Evolutionary conservation across 2,113 vertebrate genomes (phyloP).

Genomic region (Benitochromis conjunctus): DNA sequence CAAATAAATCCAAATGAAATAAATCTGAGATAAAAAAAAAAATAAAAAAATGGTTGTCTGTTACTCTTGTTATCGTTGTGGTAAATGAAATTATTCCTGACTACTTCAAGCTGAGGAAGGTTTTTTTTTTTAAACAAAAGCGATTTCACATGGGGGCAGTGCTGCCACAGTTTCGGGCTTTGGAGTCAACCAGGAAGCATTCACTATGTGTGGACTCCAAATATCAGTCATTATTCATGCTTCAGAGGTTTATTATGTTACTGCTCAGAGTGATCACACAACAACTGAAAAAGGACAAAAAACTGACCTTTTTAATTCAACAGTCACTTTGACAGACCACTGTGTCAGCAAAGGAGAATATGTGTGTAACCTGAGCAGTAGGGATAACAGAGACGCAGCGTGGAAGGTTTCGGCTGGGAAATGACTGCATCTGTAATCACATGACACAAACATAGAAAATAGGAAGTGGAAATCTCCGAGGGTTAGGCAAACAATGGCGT

Average conservation of each 20-base stretch:
- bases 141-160: slow-evolving; percentile 37
- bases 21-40: slow-evolving; percentile 51
- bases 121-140: neutral
- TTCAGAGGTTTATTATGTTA: neutral
- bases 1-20: slow-evolving; percentile 41
- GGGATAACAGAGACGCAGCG: neutral
- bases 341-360: neutral
- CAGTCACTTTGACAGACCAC: neutral
- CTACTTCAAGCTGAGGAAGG: neutral
- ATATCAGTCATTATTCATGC: neutral
- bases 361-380: neutral
- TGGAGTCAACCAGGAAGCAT: neutral
- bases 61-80: neutral
- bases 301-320: neutral
- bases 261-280: neutral
- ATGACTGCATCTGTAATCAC: neutral
- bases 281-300: neutral
- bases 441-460: neutral
- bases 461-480: neutral
- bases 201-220: neutral
- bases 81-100: neutral
- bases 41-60: neutral
- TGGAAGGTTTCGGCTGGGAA: neutral
- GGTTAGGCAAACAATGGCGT: neutral
- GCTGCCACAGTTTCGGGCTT: slow-evolving; percentile 11